These are phyloP conservation scores for honey bee (Apis mellifera) DNA, from an alignment of 1,140 invertebrate species.

Conservation along the genomic window DNA sequence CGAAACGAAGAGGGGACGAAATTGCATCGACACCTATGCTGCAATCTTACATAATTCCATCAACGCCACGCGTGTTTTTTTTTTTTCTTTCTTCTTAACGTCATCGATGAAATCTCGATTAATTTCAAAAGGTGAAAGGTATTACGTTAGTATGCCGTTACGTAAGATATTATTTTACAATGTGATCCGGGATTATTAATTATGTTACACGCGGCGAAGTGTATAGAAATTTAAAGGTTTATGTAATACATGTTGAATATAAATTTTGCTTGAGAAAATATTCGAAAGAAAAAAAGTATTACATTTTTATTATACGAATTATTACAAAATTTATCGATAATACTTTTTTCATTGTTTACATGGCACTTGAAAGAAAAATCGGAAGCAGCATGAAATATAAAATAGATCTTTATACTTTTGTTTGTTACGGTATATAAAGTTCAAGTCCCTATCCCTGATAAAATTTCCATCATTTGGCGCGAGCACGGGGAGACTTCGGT, in stretches of 20 bases:
- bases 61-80: neutral
- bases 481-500: neutral
- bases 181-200: neutral
- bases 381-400: too few relatives aligned
- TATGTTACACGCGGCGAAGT: too few relatives aligned
- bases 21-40: neutral
- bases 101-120: neutral
- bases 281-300: too few relatives aligned
- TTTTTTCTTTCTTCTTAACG: neutral
- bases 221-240: too few relatives aligned
- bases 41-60: neutral
- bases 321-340: too few relatives aligned
- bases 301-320: too few relatives aligned
- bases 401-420: too few relatives aligned
- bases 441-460: neutral
- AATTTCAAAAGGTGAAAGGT: neutral
- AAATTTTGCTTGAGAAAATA: too few relatives aligned
- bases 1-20: neutral
- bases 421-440: too few relatives aligned
- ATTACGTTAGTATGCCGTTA: neutral
- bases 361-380: too few relatives aligned
- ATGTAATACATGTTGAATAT: too few relatives aligned
- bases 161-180: neutral
- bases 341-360: too few relatives aligned
- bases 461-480: neutral